These are phyloP conservation scores for Napeogenes sylphis DNA, from an alignment of 2,888 invertebrate species.

Conservation along the genomic window DNA sequence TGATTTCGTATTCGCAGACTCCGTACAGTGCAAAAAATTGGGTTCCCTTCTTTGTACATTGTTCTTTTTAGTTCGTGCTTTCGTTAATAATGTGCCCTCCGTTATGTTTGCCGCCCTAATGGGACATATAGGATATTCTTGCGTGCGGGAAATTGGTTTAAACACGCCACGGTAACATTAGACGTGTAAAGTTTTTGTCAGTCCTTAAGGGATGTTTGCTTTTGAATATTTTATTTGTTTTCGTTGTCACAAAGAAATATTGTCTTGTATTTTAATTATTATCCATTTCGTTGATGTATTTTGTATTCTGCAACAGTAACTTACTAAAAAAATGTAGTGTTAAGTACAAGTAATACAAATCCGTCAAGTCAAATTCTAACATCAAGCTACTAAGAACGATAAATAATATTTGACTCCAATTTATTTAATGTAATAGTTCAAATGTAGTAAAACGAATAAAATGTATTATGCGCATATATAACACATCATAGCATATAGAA, in stretches of 20 bases:
- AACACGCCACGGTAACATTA: constrained; percentile 11
- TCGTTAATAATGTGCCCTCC: constrained; percentile 10
- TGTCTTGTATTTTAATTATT: not conserved
- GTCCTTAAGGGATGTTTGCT: constrained; percentile 4
- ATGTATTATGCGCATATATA: no score
- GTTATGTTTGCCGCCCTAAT: constrained; percentile 21
- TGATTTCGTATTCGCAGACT: constrained; percentile 51
- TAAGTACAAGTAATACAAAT: no score
- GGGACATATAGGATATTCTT: constrained; percentile 18
- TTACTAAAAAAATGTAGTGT: no score
- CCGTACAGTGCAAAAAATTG: constrained; percentile 43
- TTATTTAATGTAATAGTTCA: no score
- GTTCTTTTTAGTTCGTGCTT: constrained; percentile 33
- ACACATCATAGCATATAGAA: no score
- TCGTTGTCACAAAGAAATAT: not conserved
- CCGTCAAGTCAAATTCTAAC: no score
- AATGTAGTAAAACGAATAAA: no score
- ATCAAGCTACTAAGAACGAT: no score
- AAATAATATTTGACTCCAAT: no score
- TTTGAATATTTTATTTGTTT: constrained; percentile 3
- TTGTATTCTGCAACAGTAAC: not conserved
- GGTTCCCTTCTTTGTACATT: constrained; percentile 33
- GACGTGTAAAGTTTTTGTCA: constrained; percentile 5
- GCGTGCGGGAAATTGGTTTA: constrained; percentile 23
- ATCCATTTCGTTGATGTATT: not conserved